These are phyloP conservation scores for Heteromormyrus szaboi DNA, from an alignment of 2,797 vertebrate genomes.

Conservation along the genomic window DNA sequence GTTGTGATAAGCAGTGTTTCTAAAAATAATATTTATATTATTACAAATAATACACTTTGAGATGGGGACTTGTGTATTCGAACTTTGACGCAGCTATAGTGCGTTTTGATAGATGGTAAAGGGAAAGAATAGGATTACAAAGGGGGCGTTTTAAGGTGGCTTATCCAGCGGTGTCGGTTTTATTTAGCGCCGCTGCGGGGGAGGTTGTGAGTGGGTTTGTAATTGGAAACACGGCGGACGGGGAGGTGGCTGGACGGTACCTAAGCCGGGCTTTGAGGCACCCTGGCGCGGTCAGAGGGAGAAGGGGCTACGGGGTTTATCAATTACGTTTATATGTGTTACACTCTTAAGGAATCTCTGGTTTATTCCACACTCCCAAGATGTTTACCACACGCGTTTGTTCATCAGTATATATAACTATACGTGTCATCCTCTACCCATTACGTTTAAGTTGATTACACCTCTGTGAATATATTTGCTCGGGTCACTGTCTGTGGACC, in stretches of 20 bases:
- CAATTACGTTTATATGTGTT: not conserved
- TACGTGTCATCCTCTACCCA: not conserved
- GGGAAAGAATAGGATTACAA: conserved; percentile 1
- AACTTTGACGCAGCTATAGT: not conserved
- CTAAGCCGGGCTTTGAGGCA: not conserved
- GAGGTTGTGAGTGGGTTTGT: conserved; percentile 9
- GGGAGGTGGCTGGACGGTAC: not conserved
- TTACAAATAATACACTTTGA: not conserved
- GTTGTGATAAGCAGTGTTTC: not conserved
- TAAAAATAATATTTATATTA: conserved; percentile 9
- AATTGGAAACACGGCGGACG: not conserved
- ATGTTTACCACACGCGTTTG: not conserved
- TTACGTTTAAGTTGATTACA: not conserved
- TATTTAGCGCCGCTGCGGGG: conserved; percentile 14
- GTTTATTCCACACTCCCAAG: not conserved
- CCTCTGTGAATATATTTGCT: not conserved
- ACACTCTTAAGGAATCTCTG: not conserved
- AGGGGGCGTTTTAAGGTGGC: not conserved
- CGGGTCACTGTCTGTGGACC: not conserved
- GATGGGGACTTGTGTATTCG: not conserved
- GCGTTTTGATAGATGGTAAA: not conserved
- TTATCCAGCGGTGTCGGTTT: not conserved
- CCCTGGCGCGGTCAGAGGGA: not conserved
- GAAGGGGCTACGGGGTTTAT: not conserved
- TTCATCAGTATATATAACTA: not conserved